These are phyloP conservation scores for Smittia sp. DNA, from an alignment of 2,888 invertebrate genomes.

Conservation along the genomic window DNA sequence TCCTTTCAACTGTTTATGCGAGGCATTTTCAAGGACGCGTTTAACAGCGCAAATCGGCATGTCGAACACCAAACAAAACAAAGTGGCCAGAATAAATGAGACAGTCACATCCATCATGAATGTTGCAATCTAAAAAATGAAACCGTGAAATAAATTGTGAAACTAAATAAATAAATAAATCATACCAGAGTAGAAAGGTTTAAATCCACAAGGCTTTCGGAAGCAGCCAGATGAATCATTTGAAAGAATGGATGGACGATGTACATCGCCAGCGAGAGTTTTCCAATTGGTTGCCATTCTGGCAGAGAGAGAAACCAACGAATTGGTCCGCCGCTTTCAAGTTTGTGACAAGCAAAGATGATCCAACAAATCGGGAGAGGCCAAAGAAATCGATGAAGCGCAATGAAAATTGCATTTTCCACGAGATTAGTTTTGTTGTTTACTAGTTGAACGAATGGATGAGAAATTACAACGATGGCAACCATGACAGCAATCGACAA, in stretches of 20 bases:
- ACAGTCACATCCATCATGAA: no score
- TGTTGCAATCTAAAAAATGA: no score
- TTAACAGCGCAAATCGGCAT: no score
- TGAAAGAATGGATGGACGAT: neutral
- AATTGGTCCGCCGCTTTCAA: neutral
- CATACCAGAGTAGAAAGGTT: no score
- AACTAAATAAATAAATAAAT: no score
- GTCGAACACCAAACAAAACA: no score
- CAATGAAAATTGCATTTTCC: neutral
- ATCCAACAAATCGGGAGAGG: neutral
- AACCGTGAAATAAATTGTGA: no score
- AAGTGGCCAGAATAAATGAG: no score
- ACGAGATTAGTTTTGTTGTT: neutral
- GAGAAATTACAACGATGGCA: neutral
- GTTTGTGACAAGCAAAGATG: slow-evolving; percentile 10
- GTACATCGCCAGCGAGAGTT: neutral
- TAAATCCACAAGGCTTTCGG: no score
- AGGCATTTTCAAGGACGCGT: no score
- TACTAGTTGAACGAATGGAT: neutral
- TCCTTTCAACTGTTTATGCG: no score
- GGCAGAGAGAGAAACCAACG: slow-evolving; percentile 1
- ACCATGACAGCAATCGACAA: neutral
- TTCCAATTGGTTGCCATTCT: neutral
- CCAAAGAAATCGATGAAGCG: neutral
- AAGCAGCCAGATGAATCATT: no score